Conservation (phyloP, 1,140 invertebrate genomes). For the Eupeodes corollae region DNA sequence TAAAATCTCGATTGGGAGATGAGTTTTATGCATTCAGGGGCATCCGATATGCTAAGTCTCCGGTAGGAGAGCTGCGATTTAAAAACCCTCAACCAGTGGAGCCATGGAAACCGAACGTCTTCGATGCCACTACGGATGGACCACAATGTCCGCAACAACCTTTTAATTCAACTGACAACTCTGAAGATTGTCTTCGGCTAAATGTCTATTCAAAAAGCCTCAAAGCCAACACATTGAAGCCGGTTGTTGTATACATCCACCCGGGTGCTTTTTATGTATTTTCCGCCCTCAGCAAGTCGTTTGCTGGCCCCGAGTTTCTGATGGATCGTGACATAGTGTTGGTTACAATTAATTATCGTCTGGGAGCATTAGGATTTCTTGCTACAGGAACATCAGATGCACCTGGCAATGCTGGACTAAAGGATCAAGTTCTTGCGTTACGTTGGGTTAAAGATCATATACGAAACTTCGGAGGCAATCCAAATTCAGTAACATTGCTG, state of each 20-base stretch:
- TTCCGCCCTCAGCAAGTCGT: constrained; percentile 38
- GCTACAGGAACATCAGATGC: constrained; percentile 46
- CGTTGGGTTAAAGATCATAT: constrained; percentile 67
- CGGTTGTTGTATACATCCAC: constrained; percentile 53
- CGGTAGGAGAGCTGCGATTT: constrained; percentile 22
- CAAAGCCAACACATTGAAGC: constrained; percentile 19
- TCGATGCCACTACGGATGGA: constrained; percentile 45
- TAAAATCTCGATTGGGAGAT: constrained; percentile 30
- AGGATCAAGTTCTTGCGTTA: constrained; percentile 60
- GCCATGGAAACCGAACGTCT: constrained; percentile 39
- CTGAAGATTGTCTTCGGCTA: constrained; percentile 69
- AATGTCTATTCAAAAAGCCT: constrained; percentile 65
- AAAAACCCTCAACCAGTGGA: constrained; percentile 38
- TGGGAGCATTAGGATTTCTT: constrained; percentile 51
- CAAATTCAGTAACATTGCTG: constrained; percentile 50
- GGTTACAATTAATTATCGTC: constrained; percentile 50
- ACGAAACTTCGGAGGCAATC: constrained; percentile 53
- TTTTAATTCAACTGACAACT: constrained; percentile 21
- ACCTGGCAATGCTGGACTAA: constrained; percentile 61
- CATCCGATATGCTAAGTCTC: constrained; percentile 50
- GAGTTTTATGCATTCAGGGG: constrained; percentile 51
- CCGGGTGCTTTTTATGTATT: constrained; percentile 46
- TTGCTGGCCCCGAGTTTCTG: constrained; percentile 40
- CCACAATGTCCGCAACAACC: constrained; percentile 42
- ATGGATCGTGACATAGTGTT: constrained; percentile 46